These are phyloP conservation scores for Nibea coibor DNA, from an alignment of 2,113 vertebrate genomes.

Conservation along the genomic window DNA sequence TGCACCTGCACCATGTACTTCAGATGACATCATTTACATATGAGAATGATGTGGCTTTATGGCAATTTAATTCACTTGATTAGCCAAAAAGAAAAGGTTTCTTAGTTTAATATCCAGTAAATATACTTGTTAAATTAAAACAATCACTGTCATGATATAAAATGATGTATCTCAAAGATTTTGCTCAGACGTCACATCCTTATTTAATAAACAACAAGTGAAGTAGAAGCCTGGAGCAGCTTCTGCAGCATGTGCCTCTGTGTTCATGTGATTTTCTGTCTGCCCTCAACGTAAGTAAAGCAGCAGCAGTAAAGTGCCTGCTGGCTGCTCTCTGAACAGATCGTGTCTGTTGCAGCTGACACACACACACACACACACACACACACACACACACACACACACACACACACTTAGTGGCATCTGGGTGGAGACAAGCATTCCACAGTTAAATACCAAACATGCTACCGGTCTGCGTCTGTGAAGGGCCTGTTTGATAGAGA, in stretches of 20 bases:
- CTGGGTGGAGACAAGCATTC: conserved; percentile 36
- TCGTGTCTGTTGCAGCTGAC: neutral
- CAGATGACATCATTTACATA: too few species aligned
- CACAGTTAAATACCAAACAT: conserved; percentile 17
- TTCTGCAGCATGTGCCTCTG: neutral
- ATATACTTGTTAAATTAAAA: too few species aligned
- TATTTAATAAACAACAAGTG: neutral
- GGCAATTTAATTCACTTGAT: too few species aligned
- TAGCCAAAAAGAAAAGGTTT: too few species aligned
- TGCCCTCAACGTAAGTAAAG: neutral
- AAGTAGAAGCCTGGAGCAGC: neutral
- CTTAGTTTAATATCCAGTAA: too few species aligned
- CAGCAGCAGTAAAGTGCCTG: neutral
- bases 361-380: neutral
- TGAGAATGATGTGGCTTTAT: too few species aligned
- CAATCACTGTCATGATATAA: too few species aligned
- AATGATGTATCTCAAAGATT: too few species aligned
- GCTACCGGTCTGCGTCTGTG: neutral
- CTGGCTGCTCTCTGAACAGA: too few species aligned
- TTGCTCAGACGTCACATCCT: neutral
- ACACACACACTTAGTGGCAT: neutral
- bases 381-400: too few species aligned
- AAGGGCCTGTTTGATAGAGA: neutral
- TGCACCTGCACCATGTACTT: too few species aligned
- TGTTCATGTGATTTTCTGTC: neutral